These are phyloP conservation scores for Paraplagusia blochii DNA, from an alignment of 2,113 vertebrate genomes.

Conservation along the genomic window DNA sequence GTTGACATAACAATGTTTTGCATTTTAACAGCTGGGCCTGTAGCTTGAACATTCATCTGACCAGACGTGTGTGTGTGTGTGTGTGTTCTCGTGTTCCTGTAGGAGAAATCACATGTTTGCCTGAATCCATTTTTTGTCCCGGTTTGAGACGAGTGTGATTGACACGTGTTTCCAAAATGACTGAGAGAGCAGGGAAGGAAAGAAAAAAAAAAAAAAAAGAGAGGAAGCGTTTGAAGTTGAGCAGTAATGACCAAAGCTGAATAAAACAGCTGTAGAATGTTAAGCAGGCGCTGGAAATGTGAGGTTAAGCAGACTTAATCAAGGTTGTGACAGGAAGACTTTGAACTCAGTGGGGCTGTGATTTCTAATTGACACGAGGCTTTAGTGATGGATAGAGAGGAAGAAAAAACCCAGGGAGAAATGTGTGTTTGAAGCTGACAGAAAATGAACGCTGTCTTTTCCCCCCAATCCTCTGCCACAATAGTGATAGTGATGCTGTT, in stretches of 20 bases:
- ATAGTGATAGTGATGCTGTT: slow-evolving; percentile 2
- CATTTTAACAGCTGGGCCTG: slow-evolving; percentile 5
- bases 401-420: slow-evolving; percentile 22
- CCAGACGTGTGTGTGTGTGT: slow-evolving; percentile 21
- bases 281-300: slow-evolving; percentile 74
- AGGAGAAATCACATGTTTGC: slow-evolving; percentile 41
- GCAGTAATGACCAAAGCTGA: slow-evolving; percentile 81
- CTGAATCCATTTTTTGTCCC: slow-evolving; percentile 59
- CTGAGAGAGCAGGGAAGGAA: slow-evolving; percentile 48
- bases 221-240: slow-evolving; percentile 79
- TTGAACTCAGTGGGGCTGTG: slow-evolving; percentile 75
- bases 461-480: slow-evolving; percentile 18
- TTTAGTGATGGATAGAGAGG: slow-evolving; percentile 73
- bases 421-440: slow-evolving; percentile 59
- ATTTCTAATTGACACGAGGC: slow-evolving; percentile 71
- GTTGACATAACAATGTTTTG: not conserved
- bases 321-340: slow-evolving; percentile 74
- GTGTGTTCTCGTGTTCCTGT: not conserved
- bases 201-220: slow-evolving; percentile 35
- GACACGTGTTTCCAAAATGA: slow-evolving; percentile 78
- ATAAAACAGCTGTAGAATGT: slow-evolving; percentile 81
- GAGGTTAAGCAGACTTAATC: slow-evolving; percentile 77
- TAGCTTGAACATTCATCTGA: slow-evolving; percentile 24
- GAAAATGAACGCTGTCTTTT: slow-evolving; percentile 43
- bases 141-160: slow-evolving; percentile 62